Conservation (phyloP, 2,113 vertebrate genomes). For the Oncorhynchus masou region DNA sequence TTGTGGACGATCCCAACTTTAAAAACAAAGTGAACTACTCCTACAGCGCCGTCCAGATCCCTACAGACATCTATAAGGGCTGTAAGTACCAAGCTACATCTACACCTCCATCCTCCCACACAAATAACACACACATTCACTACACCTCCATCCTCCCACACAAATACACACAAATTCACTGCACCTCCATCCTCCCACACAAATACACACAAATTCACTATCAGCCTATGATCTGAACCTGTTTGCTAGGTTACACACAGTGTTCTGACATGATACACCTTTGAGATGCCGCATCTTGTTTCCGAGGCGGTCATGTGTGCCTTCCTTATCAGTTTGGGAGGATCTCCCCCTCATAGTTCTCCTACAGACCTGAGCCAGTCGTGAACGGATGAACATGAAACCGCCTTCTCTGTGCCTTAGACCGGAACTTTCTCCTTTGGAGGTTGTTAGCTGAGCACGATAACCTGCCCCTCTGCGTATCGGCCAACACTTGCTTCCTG, state of each 20-base stretch:
- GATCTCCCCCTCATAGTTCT: not conserved
- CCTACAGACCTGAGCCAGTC: not conserved
- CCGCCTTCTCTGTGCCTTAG: not conserved
- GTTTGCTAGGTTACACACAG: too few species aligned
- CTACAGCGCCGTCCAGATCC: slow-evolving; percentile 95
- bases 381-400: not conserved
- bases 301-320: too few species aligned
- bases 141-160: too few species aligned
- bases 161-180: too few species aligned
- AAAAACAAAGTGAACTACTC: slow-evolving; percentile 98
- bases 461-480: too few species aligned
- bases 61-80: slow-evolving; percentile 99
- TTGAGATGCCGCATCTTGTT: too few species aligned
- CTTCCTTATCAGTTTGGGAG: too few species aligned
- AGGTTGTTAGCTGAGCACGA: not conserved
- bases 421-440: not conserved
- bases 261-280: too few species aligned
- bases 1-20: slow-evolving; percentile 90
- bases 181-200: too few species aligned
- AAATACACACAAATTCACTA: too few species aligned
- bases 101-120: not conserved
- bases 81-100: slow-evolving; percentile 82
- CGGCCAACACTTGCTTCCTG: not conserved
- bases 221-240: too few species aligned
- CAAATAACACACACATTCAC: too few species aligned